Evolutionary conservation across 2,797 vertebrate genomes (phyloP), one percentile per base, ranked within the genome.

Genomic region (Cynodonichthys magdalenae): DNA sequence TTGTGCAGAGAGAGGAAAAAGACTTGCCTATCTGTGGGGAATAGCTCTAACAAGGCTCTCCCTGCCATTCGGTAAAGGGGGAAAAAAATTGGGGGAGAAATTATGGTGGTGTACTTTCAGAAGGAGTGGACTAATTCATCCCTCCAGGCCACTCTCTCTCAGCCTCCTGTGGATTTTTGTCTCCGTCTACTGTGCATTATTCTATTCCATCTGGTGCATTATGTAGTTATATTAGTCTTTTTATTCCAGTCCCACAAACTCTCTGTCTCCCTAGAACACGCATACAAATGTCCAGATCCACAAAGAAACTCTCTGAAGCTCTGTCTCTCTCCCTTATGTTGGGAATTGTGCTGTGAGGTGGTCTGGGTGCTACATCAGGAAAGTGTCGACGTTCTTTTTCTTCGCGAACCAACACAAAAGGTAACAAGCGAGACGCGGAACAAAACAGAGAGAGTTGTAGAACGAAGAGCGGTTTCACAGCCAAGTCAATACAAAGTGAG

Each of bases 401-500:
- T 66, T 47, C 4, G 9, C 19, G 63, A 70, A 71, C 74, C 67
- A 66, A 74, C 70, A 62, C 77, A 55, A 75, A 87, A 87, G 74
- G 47, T 74, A 49, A 17, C 39, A 45, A 52, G 61, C 68, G 36
- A 72, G 41, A 31, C 53, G 52, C 17, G 1, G 53, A 80, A 69
- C 57, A 64, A 83, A 84, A 69, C 52, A 58, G 71, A 81, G 63
- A 44, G 36, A 44, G 15, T 76, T 20, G 53, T 41, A 50, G 20
- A 52, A 51, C 31, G 52, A 39, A 64, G 71, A 64, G 68, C 74
- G 44, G 66, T 62, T 81, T 84, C 81, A 73, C 64, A 60, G 67
- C 44, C 29, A 31, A 79, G 82, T 91, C 87, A n/a, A 91, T 93
- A 88, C 56, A 72, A 83, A 90, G 78, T 73, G 72, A 81, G 79